Conservation (phyloP, 1,140 invertebrate species). For the Sipha flava region DNA sequence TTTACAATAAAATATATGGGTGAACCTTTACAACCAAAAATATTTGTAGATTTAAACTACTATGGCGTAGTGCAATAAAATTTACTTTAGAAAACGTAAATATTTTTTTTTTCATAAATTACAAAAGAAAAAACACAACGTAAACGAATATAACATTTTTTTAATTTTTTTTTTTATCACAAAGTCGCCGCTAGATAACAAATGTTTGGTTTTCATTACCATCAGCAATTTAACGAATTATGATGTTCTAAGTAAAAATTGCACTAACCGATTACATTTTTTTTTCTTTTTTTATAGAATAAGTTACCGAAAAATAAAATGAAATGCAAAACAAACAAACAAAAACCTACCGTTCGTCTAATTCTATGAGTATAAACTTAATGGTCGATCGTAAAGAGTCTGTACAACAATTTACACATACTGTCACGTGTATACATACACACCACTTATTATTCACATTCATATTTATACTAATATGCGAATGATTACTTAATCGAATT, state of each 20-base stretch:
- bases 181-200: background rate
- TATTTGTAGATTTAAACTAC: background rate
- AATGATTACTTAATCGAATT: background rate
- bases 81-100: background rate
- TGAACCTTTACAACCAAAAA: background rate
- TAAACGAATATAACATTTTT: conserved; percentile 12
- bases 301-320: background rate
- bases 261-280: background rate
- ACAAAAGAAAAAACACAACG: conserved; percentile 19
- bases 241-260: background rate
- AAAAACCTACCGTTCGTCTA: background rate
- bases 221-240: background rate
- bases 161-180: conserved; percentile 14
- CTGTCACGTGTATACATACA: no score
- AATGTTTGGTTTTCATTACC: background rate
- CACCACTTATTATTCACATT: no score
- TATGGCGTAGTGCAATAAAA: background rate
- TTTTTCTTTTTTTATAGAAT: background rate
- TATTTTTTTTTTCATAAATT: background rate
- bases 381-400: background rate
- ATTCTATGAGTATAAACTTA: no score
- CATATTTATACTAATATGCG: no score
- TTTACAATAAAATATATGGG: background rate
- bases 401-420: no score
- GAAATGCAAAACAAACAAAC: no score